A percentile compares a stretch with the other conserved stretches of the same genome.
Evolutionary conservation across 2,113 vertebrate genomes (phyloP).

Genomic region (Theristicus caerulescens): DNA sequence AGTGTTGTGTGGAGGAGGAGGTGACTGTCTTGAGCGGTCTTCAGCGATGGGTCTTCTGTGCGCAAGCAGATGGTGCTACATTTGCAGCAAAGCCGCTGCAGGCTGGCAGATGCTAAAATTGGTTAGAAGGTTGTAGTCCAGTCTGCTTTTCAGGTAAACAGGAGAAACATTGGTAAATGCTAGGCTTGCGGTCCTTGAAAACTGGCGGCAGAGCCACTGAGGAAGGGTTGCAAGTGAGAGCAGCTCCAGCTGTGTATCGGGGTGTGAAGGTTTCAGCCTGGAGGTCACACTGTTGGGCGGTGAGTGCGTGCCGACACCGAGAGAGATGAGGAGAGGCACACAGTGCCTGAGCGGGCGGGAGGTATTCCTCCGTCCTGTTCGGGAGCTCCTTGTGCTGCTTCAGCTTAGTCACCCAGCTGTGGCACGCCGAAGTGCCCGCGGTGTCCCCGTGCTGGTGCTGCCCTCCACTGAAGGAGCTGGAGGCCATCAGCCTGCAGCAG

Average conservation of each 20-base stretch:
- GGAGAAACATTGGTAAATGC: background rate
- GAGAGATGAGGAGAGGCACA: background rate
- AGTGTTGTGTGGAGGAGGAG: background rate
- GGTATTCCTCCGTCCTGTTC: background rate
- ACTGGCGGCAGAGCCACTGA: background rate
- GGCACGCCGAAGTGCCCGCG: rapidly evolving
- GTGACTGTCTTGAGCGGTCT: background rate
- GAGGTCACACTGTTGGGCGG: background rate
- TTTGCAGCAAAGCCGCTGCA: background rate
- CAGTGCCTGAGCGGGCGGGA: background rate
- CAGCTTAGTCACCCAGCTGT: background rate
- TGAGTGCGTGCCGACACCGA: rapidly evolving
- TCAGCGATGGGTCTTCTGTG: background rate
- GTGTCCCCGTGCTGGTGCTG: background rate
- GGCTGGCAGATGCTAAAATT: background rate
- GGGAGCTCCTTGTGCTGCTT: background rate
- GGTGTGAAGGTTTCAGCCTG: background rate
- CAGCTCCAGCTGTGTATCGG: background rate
- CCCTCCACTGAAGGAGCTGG: background rate
- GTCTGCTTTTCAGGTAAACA: background rate
- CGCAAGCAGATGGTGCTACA: background rate
- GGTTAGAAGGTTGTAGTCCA: background rate
- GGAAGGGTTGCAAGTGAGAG: background rate
- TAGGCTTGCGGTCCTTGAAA: background rate
- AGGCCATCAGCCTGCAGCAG: background rate